Percentiles rank a stretch among this genome's conserved stretches.
Conservation (phyloP, 23 tunicate genomes). For the Ciona savignyi region DNA sequence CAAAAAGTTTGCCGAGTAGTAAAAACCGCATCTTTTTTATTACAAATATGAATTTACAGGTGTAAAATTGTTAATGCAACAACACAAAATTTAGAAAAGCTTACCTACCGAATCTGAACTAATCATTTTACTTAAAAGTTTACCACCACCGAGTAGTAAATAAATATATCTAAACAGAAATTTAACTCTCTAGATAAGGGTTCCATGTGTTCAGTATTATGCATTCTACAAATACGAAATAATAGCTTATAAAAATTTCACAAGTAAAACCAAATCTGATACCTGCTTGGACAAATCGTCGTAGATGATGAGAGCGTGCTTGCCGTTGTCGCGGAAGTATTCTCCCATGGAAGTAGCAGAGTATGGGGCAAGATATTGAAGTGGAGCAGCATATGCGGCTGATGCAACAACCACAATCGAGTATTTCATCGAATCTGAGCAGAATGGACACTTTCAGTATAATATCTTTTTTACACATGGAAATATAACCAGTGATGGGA, state of each 20-base stretch:
- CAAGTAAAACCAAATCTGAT: background rate
- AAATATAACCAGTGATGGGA: too few species aligned
- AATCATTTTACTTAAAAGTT: background rate
- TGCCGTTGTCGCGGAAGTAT: conserved; percentile 98
- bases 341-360: conserved; percentile 99
- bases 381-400: conserved; percentile 99
- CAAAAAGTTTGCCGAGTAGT: too few species aligned
- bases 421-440: conserved; percentile 87
- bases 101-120: background rate
- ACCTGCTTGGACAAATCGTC: conserved; percentile 99
- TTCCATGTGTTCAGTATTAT: background rate
- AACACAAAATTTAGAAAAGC: conserved; percentile 2
- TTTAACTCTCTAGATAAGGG: background rate
- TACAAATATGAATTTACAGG: too few species aligned
- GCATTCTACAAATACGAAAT: background rate
- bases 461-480: too few species aligned
- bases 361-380: conserved; percentile 98
- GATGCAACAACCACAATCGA: conserved; percentile 98
- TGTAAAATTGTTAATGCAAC: too few species aligned
- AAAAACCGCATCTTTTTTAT: too few species aligned
- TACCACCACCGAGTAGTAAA: background rate
- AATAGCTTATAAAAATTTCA: background rate
- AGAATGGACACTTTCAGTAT: too few species aligned
- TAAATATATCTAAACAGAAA: too few species aligned
- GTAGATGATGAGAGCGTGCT: conserved; percentile 92